Evolutionary conservation across 2,888 invertebrate species (phyloP), one percentile per base, ranked within the genome.

Genomic region (Mythimna loreyi): DNA sequence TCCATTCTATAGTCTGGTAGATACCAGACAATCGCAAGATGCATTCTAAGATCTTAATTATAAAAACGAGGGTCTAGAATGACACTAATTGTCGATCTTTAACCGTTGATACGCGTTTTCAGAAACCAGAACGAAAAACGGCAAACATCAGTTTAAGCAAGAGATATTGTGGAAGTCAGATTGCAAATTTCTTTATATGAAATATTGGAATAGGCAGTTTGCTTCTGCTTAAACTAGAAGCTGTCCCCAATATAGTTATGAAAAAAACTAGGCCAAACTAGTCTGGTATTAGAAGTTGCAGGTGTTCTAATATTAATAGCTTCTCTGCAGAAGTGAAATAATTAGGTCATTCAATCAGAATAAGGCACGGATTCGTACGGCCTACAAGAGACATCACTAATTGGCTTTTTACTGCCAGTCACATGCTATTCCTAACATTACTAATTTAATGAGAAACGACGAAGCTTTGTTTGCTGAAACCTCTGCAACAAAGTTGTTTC

Each of bases 371-470:
- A 47, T 21, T 40, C 4, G 23, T 33, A 40, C 30, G 56, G 23
- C 69, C 49, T 45, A 49, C 4, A 75, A 67, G 40, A 75, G 47
- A 21, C 21, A 55, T 40, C 45, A 9, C 5, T 50, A 69, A 60
- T 50, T 60, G 21, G 19, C 21, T 40, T 23, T 21, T 47, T 8
- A 1, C 25, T 23, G n/a, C 4, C 36, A 11, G 19, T 19, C 40
- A 47, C 40, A 47, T 36, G 11, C 25, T 50, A 65, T 66, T 71
- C 19, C 50, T 36, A 43, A 33, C 19, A 13, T 3, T 21, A 5
- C 21, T 33, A 47, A 33, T 19, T 49, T 13, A 74, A 43, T 3
- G 28, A n/a, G 28, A 53, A 69, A 16, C 16, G 11, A 6, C 2
- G 23, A 28, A 9, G 28, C 0, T 47, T 47, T 53, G 9, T 45